These are phyloP conservation scores for Phalacrocorax brasilianus DNA, from an alignment of 2,113 vertebrate species.

Conservation along the genomic window DNA sequence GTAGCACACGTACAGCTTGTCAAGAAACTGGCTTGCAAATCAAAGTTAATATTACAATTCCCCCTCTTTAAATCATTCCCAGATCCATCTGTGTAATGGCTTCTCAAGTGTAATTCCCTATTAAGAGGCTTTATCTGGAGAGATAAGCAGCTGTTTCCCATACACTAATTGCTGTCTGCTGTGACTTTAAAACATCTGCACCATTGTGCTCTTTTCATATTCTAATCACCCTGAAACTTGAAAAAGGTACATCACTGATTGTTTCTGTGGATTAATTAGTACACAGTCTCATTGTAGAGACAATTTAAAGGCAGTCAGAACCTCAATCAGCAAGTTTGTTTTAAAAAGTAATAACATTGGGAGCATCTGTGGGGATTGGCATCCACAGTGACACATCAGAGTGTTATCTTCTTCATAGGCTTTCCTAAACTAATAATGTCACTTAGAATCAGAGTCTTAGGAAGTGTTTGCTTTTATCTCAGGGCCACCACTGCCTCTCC, in stretches of 20 bases:
- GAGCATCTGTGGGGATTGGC: conserved; percentile 62
- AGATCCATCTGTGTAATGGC: conserved; percentile 81
- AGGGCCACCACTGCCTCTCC: background rate
- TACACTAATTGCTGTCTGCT: conserved; percentile 86
- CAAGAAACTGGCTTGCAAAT: conserved; percentile 72
- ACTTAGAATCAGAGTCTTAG: background rate
- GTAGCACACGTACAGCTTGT: conserved; percentile 16
- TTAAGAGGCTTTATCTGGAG: conserved; percentile 84
- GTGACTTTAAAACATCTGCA: conserved; percentile 87
- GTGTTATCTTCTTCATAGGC: background rate
- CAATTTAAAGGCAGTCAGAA: conserved; percentile 81
- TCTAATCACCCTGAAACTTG: conserved; percentile 84
- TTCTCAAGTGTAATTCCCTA: conserved; percentile 82
- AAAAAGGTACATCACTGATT: conserved; percentile 83
- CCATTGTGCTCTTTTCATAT: conserved; percentile 84
- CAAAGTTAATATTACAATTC: conserved; percentile 70
- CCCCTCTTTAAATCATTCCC: conserved; percentile 75
- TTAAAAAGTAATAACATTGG: conserved; percentile 80
- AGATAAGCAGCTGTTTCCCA: conserved; percentile 86
- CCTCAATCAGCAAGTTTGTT: conserved; percentile 82
- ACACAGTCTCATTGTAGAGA: conserved; percentile 79
- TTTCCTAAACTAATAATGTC: background rate
- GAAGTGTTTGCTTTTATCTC: background rate
- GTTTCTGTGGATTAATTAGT: conserved; percentile 84
- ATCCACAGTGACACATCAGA: conserved; percentile 36